Evolutionary conservation across 2,888 invertebrate species (phyloP).

Genomic region (Gymnosoma rotundatum): DNA sequence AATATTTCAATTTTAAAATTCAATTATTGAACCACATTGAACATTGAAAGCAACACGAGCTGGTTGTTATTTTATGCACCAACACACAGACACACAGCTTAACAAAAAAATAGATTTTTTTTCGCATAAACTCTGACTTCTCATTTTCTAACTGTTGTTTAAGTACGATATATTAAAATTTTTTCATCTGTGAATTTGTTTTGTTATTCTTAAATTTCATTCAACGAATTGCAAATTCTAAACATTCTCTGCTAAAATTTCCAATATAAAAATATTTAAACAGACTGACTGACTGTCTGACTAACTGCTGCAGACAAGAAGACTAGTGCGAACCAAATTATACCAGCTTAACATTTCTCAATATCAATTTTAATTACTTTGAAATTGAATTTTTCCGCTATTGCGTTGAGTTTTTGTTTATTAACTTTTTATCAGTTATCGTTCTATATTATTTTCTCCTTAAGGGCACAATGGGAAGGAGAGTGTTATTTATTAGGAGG

Average conservation of each 20-base stretch:
- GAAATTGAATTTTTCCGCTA: slow-evolving; percentile 69
- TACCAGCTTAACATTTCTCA: slow-evolving; percentile 61
- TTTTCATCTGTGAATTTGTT: slow-evolving; percentile 26
- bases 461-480: neutral
- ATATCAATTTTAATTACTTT: slow-evolving; percentile 69
- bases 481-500: too few species aligned
- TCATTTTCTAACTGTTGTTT: neutral
- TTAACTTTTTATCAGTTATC: slow-evolving; percentile 19
- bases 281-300: neutral
- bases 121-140: neutral
- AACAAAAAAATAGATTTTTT: too few species aligned
- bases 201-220: neutral
- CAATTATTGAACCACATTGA: slow-evolving; percentile 53
- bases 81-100: too few species aligned
- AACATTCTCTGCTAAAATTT: slow-evolving; percentile 24
- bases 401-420: slow-evolving; percentile 27
- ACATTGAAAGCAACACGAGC: slow-evolving; percentile 17
- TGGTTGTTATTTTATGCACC: neutral
- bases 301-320: neutral
- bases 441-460: neutral
- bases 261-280: slow-evolving; percentile 5
- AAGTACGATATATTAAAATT: neutral
- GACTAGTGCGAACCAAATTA: slow-evolving; percentile 24
- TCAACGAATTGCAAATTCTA: slow-evolving; percentile 9
- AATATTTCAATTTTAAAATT: slow-evolving; percentile 55